phyloP scores from a whole-genome alignment of 1,140 invertebrate genomes.

The Nasonia vitripennis region DNA sequence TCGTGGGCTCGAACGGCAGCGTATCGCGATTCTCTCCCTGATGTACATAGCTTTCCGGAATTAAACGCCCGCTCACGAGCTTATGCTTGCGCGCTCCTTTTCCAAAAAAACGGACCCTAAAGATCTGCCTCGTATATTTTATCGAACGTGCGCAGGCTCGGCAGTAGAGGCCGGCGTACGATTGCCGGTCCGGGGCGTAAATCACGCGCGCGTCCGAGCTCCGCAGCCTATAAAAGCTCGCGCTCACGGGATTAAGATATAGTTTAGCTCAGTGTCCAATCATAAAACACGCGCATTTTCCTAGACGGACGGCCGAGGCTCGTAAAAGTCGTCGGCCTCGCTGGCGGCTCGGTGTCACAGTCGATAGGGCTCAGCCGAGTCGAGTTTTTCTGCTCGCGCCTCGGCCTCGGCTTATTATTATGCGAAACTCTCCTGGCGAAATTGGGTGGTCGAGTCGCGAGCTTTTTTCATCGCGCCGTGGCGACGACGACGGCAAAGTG shows the following conservation, averaged over 20 bases:
- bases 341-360: not conserved
- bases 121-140: slow-evolving; percentile 39
- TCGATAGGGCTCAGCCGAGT: not conserved
- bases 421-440: slow-evolving; percentile 10
- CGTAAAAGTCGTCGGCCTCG: slow-evolving; percentile 22
- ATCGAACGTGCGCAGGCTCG: not conserved
- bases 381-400: not conserved
- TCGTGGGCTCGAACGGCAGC: not conserved
- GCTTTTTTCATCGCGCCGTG: slow-evolving; percentile 2
- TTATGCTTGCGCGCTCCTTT: not conserved
- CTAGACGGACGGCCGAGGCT: not conserved
- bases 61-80: not conserved
- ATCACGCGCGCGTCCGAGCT: slow-evolving; percentile 23
- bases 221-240: slow-evolving; percentile 43
- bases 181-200: slow-evolving; percentile 12
- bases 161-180: not conserved
- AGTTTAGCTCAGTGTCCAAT: slow-evolving; percentile 41
- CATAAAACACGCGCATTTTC: slow-evolving; percentile 50
- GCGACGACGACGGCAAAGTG: not conserved
- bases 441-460: not conserved
- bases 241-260: slow-evolving; percentile 29
- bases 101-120: slow-evolving; percentile 7
- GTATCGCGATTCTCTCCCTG: too few species aligned
- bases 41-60: not conserved
- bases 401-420: not conserved